Base-by-base conservation (phyloP, 2,888 invertebrate genomes). In the Tetragonula carbonaria region DNA sequence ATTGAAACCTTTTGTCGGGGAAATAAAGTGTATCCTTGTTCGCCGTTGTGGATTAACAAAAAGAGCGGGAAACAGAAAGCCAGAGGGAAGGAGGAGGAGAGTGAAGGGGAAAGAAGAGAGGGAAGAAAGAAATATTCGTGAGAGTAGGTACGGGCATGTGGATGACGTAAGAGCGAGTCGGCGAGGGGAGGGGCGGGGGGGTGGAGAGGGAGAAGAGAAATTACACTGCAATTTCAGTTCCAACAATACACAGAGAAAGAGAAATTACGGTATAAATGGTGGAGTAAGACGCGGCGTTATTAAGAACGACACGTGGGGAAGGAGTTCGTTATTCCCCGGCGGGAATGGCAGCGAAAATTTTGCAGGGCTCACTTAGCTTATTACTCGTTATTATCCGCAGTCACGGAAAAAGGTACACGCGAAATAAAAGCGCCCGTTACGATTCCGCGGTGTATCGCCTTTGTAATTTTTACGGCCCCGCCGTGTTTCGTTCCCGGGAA, bases 1-100 rank as follows among this genome's bases (percentile, higher is more conserved):
- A 88, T 88, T 89, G 88, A 88, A 88, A 88, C 89, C 88, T 87
- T 88, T 88, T 87, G 87, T 85, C 82, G 83, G 80, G 78, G 80
- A 78, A 85, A 85, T 82, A 89, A 89, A 90, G 75, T 79, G 86
- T 86, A 79, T 88, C 74, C 82, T 83, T 80, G 70, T 38, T 23
- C 23, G 53, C 28, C 74, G 73, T 66, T 38, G 78, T 78, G 70
- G 55, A 83, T 82, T 68, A 76, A 83, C 83, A 72, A 62, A 74
- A 83, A 66, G 57, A 16, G 45, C 55, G 53, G 53, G 45, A 45
- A 65, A 16, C n/a, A 13, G 23, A 28, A 65, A 23, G 23, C 8
- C 23, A n/a, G 14, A 21, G 13, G 21, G 50, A 45, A 14, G 6
- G 38, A 23, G 23, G 21, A 80, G 18, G 59, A 5, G n/a, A 67